phyloP scores from a whole-genome alignment of 2,888 invertebrate genomes.

The Chaetoderma sp. region DNA sequence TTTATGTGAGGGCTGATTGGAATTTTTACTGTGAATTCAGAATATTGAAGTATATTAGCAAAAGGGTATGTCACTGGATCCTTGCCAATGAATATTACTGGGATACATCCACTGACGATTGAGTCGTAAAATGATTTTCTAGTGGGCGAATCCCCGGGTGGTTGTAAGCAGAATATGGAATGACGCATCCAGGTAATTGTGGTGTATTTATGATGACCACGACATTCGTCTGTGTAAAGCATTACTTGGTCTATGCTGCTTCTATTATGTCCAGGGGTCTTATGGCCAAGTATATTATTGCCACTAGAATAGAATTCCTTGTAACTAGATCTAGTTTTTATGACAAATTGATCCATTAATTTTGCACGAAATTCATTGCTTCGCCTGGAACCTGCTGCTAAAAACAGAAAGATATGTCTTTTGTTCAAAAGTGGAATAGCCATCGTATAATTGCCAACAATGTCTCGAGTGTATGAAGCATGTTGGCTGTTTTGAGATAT shows the following conservation, averaged over 20 bases:
- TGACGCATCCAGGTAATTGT: slow-evolving; percentile 54
- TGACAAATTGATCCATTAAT: slow-evolving; percentile 48
- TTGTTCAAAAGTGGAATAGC: background rate
- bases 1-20: no score
- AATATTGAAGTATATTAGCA: slow-evolving; percentile 27
- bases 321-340: slow-evolving; percentile 19
- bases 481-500: no score
- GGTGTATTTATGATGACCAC: slow-evolving; percentile 23
- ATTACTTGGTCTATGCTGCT: background rate
- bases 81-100: slow-evolving; percentile 39
- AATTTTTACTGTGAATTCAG: slow-evolving; percentile 36
- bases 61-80: slow-evolving; percentile 44
- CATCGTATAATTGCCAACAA: background rate
- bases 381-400: slow-evolving; percentile 44
- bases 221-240: slow-evolving; percentile 31
- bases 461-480: background rate
- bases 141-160: slow-evolving; percentile 59
- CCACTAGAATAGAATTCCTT: background rate
- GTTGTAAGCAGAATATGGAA: slow-evolving; percentile 55
- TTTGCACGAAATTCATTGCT: slow-evolving; percentile 44
- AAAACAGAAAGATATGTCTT: slow-evolving; percentile 45
- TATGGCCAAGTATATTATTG: no score
- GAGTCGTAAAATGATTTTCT: slow-evolving; percentile 59
- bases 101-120: slow-evolving; percentile 56
- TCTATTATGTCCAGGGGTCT: no score